Evolutionary conservation across 2,888 invertebrate genomes (phyloP).

Genomic region (Philereme transversata): DNA sequence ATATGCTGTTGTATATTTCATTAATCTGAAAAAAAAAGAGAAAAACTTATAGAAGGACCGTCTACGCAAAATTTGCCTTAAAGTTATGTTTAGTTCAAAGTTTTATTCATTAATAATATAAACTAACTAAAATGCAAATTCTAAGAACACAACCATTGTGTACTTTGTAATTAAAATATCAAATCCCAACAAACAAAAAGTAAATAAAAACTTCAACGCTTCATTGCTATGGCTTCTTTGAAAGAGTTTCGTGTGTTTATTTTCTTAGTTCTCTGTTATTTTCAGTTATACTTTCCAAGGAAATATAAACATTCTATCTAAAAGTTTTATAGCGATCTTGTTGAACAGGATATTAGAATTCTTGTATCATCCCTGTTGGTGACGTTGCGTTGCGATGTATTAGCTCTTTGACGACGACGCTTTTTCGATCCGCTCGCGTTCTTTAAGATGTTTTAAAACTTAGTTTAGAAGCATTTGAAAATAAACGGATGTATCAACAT

Average conservation of each 20-base stretch:
- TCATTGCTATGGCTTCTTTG: slow-evolving; percentile 1
- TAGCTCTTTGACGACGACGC: background rate
- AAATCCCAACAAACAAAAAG: slow-evolving; percentile 17
- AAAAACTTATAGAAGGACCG: too few relatives aligned
- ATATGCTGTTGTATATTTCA: too few relatives aligned
- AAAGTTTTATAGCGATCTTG: slow-evolving; percentile 44
- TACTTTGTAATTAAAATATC: slow-evolving; percentile 7
- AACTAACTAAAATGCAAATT: too few relatives aligned
- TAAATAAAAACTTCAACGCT: slow-evolving; percentile 13
- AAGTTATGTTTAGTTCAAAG: too few relatives aligned
- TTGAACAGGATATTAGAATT: slow-evolving; percentile 57
- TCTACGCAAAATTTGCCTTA: too few relatives aligned
- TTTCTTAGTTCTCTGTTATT: slow-evolving; percentile 10
- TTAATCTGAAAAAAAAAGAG: too few relatives aligned
- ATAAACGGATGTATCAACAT: too few relatives aligned
- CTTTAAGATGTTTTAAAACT: slow-evolving; percentile 4
- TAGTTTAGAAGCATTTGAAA: background rate
- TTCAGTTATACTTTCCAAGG: slow-evolving; percentile 19
- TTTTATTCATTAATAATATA: too few relatives aligned
- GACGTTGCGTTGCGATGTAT: slow-evolving; percentile 27
- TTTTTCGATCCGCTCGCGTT: background rate
- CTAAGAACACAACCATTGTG: slow-evolving; percentile 8
- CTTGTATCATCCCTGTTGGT: slow-evolving; percentile 42
- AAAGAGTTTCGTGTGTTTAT: slow-evolving; percentile 21
- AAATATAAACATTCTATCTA: slow-evolving; percentile 37